Base-by-base conservation (phyloP, 2,888 invertebrate species). In the Rapana venosa region DNA sequence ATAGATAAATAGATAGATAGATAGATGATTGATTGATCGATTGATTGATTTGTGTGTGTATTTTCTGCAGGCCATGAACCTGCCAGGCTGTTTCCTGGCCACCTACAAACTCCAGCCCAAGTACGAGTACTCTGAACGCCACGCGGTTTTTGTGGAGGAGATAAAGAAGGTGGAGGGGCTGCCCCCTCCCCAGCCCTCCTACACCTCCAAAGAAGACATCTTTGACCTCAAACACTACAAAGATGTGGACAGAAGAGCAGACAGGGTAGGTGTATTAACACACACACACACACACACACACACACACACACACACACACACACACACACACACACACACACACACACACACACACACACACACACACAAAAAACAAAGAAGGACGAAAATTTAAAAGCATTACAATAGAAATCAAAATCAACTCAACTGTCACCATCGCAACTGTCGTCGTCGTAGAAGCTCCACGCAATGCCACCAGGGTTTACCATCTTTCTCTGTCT, bases 1-100 rank as follows among this genome's bases (percentile, higher is more conserved):
- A 77, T 11, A 77, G 11, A n/a, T n/a, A 77, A 4, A n/a, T 30
- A n/a, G 11, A n/a, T 11, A 77, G 26, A n/a, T 30, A 77, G 4
- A 22, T 36, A 47, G 13, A 35, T 35, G 22, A 8, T 36, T 79
- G 83, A 17, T 26, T 83, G 22, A 17, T 56, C 0, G 8, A 13
- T 84, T 26, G 0, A 11, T 56, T 6, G 11, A 15, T 26, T 47
- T 22, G 11, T 79, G 15, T 22, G 1, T 79, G 35, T 22, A 1
- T 35, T 35, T 13, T 17, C 26, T 1, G 47, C 98, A 97, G 6
- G 96, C 87, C 30, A 70, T 87, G 83, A 74, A 66, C 35, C 66
- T 91, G 13, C 85, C 89, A 0, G 91, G 88, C 66, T 90, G 90
- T 70, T 90, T 91, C 77, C 83, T 91, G 86, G 87, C 91, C 84